Percentiles rank a stretch among this genome's conserved stretches.
phyloP scores from a whole-genome alignment of 2,797 vertebrate genomes.

The Tolypeutes matacus region DNA sequence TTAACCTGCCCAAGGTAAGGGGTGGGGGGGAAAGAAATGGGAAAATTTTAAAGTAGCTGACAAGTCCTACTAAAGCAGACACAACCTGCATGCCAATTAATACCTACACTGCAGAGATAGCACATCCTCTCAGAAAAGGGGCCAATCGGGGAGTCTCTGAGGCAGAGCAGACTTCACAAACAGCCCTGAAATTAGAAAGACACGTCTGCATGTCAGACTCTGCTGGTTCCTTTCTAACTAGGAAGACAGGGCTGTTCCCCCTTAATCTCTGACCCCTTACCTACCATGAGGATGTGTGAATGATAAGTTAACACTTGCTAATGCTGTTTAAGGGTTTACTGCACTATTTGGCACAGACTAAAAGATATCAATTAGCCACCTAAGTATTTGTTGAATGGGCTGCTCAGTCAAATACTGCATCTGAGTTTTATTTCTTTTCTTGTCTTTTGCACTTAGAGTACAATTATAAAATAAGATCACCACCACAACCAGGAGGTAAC shows the following conservation, averaged over 20 bases:
- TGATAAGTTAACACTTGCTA: neutral
- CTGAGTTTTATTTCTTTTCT: conserved; percentile 12
- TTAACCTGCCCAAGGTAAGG: conserved; percentile 81
- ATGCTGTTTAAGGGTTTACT: neutral
- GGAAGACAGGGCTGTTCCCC: neutral
- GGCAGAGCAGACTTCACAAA: conserved; percentile 69
- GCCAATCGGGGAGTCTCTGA: conserved; percentile 68
- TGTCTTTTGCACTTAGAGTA: neutral
- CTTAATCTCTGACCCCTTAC: neutral
- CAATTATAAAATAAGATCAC: neutral
- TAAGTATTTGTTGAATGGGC: neutral
- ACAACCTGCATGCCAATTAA: conserved; percentile 46
- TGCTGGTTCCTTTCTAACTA: conserved; percentile 12
- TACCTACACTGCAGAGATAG: conserved; percentile 60
- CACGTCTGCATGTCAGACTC: conserved; percentile 64
- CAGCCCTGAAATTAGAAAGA: conserved; percentile 71
- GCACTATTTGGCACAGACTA: neutral
- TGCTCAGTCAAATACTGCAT: neutral
- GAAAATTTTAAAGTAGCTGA: conserved; percentile 29
- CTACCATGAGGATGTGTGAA: conserved; percentile 50
- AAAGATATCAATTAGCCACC: neutral
- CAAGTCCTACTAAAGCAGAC: neutral
- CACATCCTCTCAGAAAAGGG: conserved; percentile 73
- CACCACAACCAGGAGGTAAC: neutral
- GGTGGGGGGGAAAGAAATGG: neutral